These are phyloP conservation scores for Cygnus atratus DNA, from an alignment of 2,113 vertebrate species.

Conservation along the genomic window DNA sequence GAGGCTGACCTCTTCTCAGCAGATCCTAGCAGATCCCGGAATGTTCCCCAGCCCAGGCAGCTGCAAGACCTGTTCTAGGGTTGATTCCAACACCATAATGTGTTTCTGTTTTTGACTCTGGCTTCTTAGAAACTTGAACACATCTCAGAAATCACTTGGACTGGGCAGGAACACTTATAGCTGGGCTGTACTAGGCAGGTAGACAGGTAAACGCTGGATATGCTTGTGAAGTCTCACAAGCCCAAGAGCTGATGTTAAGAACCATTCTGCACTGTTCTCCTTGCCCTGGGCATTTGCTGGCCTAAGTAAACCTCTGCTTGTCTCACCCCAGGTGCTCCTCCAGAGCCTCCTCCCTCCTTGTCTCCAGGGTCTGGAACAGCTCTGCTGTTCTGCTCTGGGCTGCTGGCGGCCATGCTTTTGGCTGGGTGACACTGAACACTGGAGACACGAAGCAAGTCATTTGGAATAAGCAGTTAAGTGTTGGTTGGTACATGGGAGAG, in stretches of 20 bases:
- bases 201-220: not conserved
- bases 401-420: not conserved
- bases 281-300: not conserved
- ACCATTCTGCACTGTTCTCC: not conserved
- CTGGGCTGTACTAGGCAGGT: not conserved
- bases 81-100: not conserved
- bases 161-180: not conserved
- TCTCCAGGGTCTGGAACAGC: not conserved
- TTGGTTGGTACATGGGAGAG: not conserved
- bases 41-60: not conserved
- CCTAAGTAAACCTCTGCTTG: not conserved
- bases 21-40: not conserved
- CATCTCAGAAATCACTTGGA: not conserved
- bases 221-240: not conserved
- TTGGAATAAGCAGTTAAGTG: not conserved
- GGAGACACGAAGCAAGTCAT: slow-evolving; percentile 21
- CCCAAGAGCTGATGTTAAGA: not conserved
- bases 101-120: not conserved
- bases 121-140: not conserved
- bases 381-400: not conserved
- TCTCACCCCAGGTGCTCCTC: not conserved
- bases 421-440: not conserved
- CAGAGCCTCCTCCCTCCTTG: not conserved
- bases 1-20: not conserved
- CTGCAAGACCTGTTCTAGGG: not conserved